Base-by-base conservation (phyloP, 2,797 vertebrate species). In the Chaetodon trifasciatus region DNA sequence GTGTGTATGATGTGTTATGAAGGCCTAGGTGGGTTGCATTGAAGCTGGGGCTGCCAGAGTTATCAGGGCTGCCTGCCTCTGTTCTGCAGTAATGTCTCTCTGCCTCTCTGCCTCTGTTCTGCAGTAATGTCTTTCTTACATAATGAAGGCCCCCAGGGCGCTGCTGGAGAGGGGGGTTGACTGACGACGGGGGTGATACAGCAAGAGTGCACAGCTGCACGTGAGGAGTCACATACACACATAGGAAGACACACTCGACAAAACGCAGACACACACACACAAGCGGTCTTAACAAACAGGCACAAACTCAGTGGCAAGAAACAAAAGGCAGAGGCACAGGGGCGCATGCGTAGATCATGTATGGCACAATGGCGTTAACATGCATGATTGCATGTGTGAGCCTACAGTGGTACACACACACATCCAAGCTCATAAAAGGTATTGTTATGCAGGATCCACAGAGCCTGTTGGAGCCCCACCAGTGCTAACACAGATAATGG, bases 401-500 rank as follows among this genome's bases (percentile, higher is more conserved):
- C 16, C 37, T 63, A 77, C 70, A 62, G 74, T 72, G 55, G 32
- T 58, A 70, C 76, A 74, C 61, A 67, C 57, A 83, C 78, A 82
- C 70, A 81, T 21, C 67, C 78, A 86, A 67, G 82, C 86, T 87
- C 88, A 90, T 88, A 90, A 92, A 91, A 88, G 83, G 87, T 92
- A 96, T 95, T 95, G 95, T 95, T 94, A 93, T 93, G 91, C 88
- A 93, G 90, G 89, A 95, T 93, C 92, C 92, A 92, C 84, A 89
- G 94, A 94, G 94, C 88, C 91, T 89, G 81, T 89, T 90, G 88
- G 86, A 94, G 94, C 94, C 95, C 95, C 95, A 96, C 90, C 94
- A 96, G 95, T 95, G 91, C 91, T 96, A 96, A 94, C 95, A 96
- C 95, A 96, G 93, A 96, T 96, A 96, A 95, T 96, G 96, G 94